Conservation (phyloP, 2,888 invertebrate species). For the Mesorhabditis sp. region DNA sequence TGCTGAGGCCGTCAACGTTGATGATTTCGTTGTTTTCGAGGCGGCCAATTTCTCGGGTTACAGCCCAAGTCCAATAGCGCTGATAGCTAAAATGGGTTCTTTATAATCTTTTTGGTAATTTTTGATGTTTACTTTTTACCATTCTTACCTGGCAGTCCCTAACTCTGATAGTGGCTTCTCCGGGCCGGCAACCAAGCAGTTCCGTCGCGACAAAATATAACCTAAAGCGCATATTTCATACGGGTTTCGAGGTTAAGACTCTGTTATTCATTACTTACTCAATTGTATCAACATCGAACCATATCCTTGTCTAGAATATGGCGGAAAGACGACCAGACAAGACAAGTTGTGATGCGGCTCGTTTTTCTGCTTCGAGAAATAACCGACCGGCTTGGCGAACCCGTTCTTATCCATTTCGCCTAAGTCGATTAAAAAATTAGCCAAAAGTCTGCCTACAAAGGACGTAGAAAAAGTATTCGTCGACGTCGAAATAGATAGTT, state of each 20-base stretch:
- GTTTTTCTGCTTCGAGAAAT: slow-evolving; percentile 11
- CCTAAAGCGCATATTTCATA: slow-evolving; percentile 8
- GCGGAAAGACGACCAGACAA: slow-evolving; percentile 14
- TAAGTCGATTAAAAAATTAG: background rate
- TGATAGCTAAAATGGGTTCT: background rate
- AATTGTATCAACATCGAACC: slow-evolving; percentile 13
- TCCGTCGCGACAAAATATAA: slow-evolving; percentile 11
- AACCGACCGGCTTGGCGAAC: slow-evolving; percentile 8
- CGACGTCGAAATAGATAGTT: slow-evolving; percentile 11
- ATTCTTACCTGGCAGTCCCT: slow-evolving; percentile 10
- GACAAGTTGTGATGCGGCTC: slow-evolving; percentile 9
- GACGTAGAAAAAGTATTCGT: slow-evolving; percentile 11
- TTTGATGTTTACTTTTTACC: background rate
- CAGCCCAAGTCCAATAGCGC: background rate
- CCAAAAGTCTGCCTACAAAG: slow-evolving; percentile 6
- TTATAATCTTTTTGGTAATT: background rate
- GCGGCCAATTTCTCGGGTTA: background rate
- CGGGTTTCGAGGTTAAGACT: no score
- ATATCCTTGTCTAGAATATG: slow-evolving; percentile 11
- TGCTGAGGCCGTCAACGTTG: background rate
- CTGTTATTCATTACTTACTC: slow-evolving; percentile 8
- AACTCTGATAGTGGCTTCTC: slow-evolving; percentile 15
- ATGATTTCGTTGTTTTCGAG: background rate
- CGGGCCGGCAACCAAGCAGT: slow-evolving; percentile 13
- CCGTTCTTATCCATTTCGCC: background rate